Percentiles rank a stretch among this genome's conserved stretches.
These are phyloP conservation scores for Ophion ventricosus DNA, from an alignment of 2,888 invertebrate species.

Conservation along the genomic window DNA sequence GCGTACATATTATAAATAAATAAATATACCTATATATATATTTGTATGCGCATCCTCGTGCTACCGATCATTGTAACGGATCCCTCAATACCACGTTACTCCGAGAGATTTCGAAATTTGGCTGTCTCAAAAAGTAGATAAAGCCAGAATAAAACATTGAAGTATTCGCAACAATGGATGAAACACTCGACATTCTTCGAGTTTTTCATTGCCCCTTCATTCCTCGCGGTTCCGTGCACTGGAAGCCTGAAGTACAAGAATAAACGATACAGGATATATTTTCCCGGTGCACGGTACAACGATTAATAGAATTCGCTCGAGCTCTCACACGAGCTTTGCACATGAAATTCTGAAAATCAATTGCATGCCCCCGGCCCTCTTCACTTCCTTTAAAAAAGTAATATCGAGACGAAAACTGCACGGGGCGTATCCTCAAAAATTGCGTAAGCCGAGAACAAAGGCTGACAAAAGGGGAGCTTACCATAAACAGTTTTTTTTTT, in stretches of 20 bases:
- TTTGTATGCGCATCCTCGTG: neutral
- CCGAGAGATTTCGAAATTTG: neutral
- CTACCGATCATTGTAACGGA: neutral
- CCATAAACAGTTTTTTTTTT: neutral
- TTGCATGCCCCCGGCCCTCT: neutral
- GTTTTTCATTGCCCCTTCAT: neutral
- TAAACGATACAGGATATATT: neutral
- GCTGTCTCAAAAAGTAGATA: neutral
- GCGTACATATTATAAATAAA: neutral
- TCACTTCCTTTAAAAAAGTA: neutral
- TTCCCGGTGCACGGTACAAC: neutral
- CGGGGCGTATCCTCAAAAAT: neutral
- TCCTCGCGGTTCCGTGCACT: neutral
- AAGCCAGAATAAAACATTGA: neutral
- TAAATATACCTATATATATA: conserved; percentile 5
- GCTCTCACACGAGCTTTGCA: too few species aligned
- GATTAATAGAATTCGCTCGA: neutral
- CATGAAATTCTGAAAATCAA: neutral
- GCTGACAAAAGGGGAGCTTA: neutral
- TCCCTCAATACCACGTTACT: neutral
- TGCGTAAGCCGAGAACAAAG: neutral
- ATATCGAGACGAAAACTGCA: neutral
- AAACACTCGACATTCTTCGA: neutral
- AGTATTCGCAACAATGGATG: too few species aligned
- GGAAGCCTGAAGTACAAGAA: neutral